phyloP scores from a whole-genome alignment of 2,797 vertebrate species.

The Platyrinchus mystaceus region DNA sequence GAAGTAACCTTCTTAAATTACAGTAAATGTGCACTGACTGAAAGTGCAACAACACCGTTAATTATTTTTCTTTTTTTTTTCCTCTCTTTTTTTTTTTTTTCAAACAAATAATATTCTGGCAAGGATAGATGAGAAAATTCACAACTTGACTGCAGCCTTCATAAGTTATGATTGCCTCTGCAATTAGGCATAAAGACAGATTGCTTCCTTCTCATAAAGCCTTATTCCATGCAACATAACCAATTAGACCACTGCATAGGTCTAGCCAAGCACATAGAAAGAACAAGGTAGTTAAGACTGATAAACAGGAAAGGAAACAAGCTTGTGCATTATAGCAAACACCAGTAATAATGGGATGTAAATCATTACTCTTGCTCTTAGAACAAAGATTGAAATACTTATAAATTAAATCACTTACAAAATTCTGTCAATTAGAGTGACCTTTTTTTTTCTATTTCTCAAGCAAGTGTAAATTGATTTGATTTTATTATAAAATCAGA shows the following conservation, averaged over 20 bases:
- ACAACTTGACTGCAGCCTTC: not conserved
- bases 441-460: not conserved
- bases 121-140: not conserved
- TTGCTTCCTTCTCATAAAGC: slow-evolving; percentile 14
- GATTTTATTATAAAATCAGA: not conserved
- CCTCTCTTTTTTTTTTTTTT: not conserved
- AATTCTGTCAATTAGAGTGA: not conserved
- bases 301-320: slow-evolving; percentile 27
- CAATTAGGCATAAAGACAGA: slow-evolving; percentile 42
- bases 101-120: not conserved
- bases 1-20: not conserved
- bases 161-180: not conserved
- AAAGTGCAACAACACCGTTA: not conserved
- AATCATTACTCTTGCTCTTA: not conserved
- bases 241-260: not conserved
- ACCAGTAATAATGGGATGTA: not conserved
- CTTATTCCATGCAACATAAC: slow-evolving; percentile 1
- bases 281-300: slow-evolving; percentile 11
- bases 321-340: not conserved
- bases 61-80: not conserved
- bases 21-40: not conserved
- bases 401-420: not conserved
- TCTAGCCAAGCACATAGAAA: not conserved
- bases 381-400: not conserved
- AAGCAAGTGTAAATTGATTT: not conserved